Evolutionary conservation across 2,888 invertebrate genomes (phyloP), one percentile per base, ranked within the genome.

Genomic region (Chouioia cunea): DNA sequence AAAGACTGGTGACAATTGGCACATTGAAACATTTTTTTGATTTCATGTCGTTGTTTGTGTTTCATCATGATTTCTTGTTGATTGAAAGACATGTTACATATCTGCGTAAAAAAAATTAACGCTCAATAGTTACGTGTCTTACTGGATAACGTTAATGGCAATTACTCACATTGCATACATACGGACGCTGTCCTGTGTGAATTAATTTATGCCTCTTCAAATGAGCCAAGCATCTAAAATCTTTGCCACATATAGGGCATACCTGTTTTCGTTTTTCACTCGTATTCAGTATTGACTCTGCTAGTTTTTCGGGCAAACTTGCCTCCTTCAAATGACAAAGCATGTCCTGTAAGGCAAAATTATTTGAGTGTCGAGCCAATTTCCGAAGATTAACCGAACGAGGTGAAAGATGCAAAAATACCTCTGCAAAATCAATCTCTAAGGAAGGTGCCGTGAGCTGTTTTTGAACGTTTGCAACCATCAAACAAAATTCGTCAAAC

Each of bases 181-280:
- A 91, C 27, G 90, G 88, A 63, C 89, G 82, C 27, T 88, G 82
- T 16, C 89, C 89, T 3, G 88, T 87, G 77, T 89, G 89, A 74
- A 89, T 89, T 48, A 87, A 79, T 77, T 87, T 87, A 79, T 89
- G 89, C 27, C 89, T 83, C 1, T 89, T 88, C 67, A 89, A 82
- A 74, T 89, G 89, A 73, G 89, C 88, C 78, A 88, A 88, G 66
- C 89, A 85, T 8, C 89, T 88, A 79, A 89, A 89, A 73, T 86
- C 87, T 78, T 89, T 89, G 0, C 86, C 86, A 77, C 89, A 89
- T 71, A 82, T 78, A 46, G 77, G 77, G 59, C 84, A 84, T 4
- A 75, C 74, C 56, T 77, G 79, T 74, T 77, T 80, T 8, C 68
- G 78, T 43, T 71, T 73, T 16, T 74, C 69, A 16, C 66, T 59